Percentiles rank a stretch among this genome's conserved stretches.
phyloP scores from a whole-genome alignment of 2,797 vertebrate genomes.

The Falco rusticolus region DNA sequence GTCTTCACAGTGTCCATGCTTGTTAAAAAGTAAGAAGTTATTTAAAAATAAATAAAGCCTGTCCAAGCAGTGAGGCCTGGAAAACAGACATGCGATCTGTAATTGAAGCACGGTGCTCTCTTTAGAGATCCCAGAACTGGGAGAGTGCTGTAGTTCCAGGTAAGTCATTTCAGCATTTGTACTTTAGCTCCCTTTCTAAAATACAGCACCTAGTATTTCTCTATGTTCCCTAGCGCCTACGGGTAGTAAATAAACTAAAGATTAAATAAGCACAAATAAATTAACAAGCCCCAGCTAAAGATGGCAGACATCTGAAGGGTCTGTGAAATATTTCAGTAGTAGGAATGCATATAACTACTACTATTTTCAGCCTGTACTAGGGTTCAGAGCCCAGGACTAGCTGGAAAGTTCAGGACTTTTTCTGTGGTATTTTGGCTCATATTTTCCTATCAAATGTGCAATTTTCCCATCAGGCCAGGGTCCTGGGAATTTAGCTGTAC shows the following conservation, averaged over 20 bases:
- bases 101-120: not conserved
- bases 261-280: not conserved
- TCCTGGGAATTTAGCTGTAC: not conserved
- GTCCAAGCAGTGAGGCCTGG: not conserved
- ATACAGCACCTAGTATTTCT: not conserved
- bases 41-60: not conserved
- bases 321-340: not conserved
- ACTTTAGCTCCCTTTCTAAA: not conserved
- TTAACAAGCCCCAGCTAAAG: not conserved
- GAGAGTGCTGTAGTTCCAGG: not conserved
- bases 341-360: not conserved
- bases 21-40: not conserved
- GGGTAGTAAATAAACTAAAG: not conserved
- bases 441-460: not conserved
- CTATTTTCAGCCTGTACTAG: not conserved
- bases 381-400: not conserved
- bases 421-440: not conserved
- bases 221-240: not conserved
- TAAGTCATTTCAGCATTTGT: not conserved
- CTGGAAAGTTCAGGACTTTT: not conserved
- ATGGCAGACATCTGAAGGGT: not conserved
- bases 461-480: not conserved
- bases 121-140: not conserved
- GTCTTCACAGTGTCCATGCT: not conserved
- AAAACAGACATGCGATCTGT: not conserved